Conservation (phyloP, 2,113 vertebrate species). For the Eretmochelys imbricata region DNA sequence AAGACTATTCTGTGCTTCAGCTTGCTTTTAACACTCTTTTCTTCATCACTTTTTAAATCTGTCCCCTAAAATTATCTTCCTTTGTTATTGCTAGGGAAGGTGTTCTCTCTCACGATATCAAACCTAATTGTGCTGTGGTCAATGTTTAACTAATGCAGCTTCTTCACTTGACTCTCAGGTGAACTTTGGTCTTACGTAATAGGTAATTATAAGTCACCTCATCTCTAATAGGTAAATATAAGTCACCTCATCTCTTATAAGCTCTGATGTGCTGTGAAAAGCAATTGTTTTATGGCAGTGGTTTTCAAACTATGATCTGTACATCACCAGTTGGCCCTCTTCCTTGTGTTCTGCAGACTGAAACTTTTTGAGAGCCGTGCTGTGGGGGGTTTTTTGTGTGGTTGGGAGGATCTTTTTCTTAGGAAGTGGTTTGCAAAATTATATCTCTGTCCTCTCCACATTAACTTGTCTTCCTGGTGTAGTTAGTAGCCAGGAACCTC, state of each 20-base stretch:
- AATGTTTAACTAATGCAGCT: background rate
- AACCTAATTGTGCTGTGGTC: background rate
- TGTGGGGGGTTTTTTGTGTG: background rate
- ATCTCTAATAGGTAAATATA: background rate
- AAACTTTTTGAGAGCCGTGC: background rate
- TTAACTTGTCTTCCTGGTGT: background rate
- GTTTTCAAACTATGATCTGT: background rate
- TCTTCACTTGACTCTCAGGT: background rate
- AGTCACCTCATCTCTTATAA: background rate
- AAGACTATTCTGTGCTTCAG: background rate
- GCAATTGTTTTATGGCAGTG: background rate
- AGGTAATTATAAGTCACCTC: background rate
- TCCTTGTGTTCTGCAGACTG: background rate
- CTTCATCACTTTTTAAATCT: background rate
- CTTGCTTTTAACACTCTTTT: background rate
- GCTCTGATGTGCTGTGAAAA: background rate
- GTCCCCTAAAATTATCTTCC: slow-evolving; percentile 4
- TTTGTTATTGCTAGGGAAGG: background rate
- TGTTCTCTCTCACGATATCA: background rate
- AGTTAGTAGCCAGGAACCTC: background rate
- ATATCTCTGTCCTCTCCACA: background rate
- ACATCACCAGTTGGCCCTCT: background rate
- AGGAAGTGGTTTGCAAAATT: background rate
- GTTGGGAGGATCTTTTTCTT: background rate
- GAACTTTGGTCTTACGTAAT: background rate